Evolutionary conservation across 1,140 invertebrate species (phyloP).

Genomic region (Calephelis nemesis): DNA sequence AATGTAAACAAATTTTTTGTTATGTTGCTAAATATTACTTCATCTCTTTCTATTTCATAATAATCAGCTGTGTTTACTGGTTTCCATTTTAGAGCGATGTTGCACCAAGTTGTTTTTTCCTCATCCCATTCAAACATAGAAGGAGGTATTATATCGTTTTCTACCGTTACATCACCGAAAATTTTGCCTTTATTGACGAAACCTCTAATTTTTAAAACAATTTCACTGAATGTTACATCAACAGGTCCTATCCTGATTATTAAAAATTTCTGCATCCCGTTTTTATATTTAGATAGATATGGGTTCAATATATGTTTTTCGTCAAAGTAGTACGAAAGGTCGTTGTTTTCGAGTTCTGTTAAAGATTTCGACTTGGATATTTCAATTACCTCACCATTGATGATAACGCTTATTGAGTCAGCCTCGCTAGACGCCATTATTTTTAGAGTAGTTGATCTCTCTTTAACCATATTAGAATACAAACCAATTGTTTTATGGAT

Average conservation of each 20-base stretch:
- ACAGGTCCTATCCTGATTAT: conserved; percentile 55
- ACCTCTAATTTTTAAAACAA: conserved; percentile 52
- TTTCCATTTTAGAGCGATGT: conserved; percentile 49
- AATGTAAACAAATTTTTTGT: conserved; percentile 42
- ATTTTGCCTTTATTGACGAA: conserved; percentile 40
- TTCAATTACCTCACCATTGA: conserved; percentile 42
- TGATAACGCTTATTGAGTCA: conserved; percentile 41
- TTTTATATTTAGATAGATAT: conserved; percentile 42
- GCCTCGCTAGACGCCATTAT: conserved; percentile 46
- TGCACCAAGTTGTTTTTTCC: conserved; percentile 30
- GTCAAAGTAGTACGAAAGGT: conserved; percentile 50
- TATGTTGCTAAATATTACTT: conserved; percentile 49
- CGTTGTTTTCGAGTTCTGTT: conserved; percentile 41
- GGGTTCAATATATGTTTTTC: conserved; percentile 52
- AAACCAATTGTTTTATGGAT: conserved; percentile 51
- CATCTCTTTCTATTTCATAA: conserved; percentile 66
- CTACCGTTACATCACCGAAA: conserved; percentile 37
- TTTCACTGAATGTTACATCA: conserved; percentile 50
- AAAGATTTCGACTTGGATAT: conserved; percentile 42
- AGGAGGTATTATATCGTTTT: conserved; percentile 17
- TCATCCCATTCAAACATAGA: conserved; percentile 1
- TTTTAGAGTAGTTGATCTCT: conserved; percentile 54
- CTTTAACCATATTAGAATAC: conserved; percentile 47
- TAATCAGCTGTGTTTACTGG: conserved; percentile 34
- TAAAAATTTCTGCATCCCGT: conserved; percentile 38